Conservation (phyloP, 2,113 vertebrate species). For the Salvelinus namaycush region DNA sequence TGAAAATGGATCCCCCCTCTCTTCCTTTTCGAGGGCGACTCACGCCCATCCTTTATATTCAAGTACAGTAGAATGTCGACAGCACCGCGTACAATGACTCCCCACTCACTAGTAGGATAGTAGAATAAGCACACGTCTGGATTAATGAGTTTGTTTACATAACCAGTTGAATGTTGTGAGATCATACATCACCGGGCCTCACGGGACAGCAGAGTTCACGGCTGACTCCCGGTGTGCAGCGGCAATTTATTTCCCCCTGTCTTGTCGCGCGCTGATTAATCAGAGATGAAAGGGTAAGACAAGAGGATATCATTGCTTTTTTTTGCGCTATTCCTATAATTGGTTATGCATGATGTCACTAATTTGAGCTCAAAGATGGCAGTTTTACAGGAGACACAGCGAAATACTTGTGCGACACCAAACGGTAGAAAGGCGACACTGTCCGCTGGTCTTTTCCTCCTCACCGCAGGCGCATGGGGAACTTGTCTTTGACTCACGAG, state of each 20-base stretch:
- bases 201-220: conserved; percentile 39
- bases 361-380: conserved; percentile 47
- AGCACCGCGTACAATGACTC: conserved; percentile 29
- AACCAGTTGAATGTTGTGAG: conserved; percentile 43
- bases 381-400: conserved; percentile 10
- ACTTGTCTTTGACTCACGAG: no score
- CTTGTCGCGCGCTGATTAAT: conserved; percentile 44
- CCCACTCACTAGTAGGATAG: conserved; percentile 27
- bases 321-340: conserved; percentile 37
- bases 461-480: background rate
- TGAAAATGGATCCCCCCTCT: conserved; percentile 77
- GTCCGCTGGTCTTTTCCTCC: background rate
- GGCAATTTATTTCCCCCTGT: conserved; percentile 37
- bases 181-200: conserved; percentile 31
- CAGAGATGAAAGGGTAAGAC: conserved; percentile 39
- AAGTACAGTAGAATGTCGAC: conserved; percentile 51
- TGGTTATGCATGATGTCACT: conserved; percentile 44
- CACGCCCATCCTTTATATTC: conserved; percentile 82
- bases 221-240: conserved; percentile 27
- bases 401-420: conserved; percentile 72
- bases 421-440: conserved; percentile 48
- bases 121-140: conserved; percentile 41
- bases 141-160: conserved; percentile 61
- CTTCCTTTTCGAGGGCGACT: conserved; percentile 73
- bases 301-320: conserved; percentile 37